Base-by-base conservation (phyloP, 2,888 invertebrate genomes). In the Stenichneumon culpator region DNA sequence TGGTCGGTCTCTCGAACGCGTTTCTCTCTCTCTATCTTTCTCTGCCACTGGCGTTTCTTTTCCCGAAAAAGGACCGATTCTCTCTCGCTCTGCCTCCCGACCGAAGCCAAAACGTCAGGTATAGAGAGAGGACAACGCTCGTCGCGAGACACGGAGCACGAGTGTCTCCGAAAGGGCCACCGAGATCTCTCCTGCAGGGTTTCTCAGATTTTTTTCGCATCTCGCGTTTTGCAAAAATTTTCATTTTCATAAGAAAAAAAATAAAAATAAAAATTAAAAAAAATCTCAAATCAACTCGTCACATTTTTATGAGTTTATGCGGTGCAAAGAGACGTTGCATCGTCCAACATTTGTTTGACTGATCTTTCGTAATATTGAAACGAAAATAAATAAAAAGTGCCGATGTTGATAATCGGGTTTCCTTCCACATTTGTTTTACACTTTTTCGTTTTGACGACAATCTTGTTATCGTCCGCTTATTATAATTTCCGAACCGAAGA, bases 81-180 rank as follows among this genome's bases (percentile, higher is more conserved):
- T 80, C 68, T 75, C 72, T 82, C 52, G 77, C 77, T 78, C 57
- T 82, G 60, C 72, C 77, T 82, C 52, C 73, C 77, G 84, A 83
- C 81, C 86, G 80, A 87, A 90, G 90, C 88, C 90, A 89, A 87
- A 91, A 91, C 83, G 91, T 92, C 92, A 93, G 92, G 93, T 93
- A 92, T 89, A 87, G 63, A 79, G 65, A 85, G 70, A 85, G 79
- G 67, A 79, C 78, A 69, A 79, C 63, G 67, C 67, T 69, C 63
- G 78, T 77, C 74, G 78, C 77, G 67, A 75, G 57, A 63, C 54
- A 69, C 70, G 54, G 22, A 79, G 70, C 60, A 70, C 63, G 79
- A 70, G 70, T 39, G 69, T 75, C 32, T 75, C 47, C 70, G 84
- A 82, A 86, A 81, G 74, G 63, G 63, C 77, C 68, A 83, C 47